Evolutionary conservation across 2,888 invertebrate species (phyloP).

Genomic region (Tipula lateralis): DNA sequence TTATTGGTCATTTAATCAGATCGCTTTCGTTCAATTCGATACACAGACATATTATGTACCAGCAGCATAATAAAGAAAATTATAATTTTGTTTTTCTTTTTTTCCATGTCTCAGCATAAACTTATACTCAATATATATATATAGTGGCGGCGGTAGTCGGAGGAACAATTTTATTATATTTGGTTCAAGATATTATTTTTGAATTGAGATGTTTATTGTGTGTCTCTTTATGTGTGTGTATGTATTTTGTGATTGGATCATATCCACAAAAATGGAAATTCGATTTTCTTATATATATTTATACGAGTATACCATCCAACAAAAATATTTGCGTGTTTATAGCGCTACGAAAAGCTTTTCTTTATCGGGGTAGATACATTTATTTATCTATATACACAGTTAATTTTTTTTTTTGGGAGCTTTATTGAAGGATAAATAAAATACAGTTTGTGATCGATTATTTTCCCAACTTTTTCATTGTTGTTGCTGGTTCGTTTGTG

Average conservation of each 20-base stretch:
- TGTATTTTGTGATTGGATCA: neutral
- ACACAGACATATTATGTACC: neutral
- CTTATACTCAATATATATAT: no score
- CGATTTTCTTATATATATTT: neutral
- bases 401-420: neutral
- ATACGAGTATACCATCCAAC: no score
- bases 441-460: conserved; percentile 24
- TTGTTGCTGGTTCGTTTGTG: neutral
- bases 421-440: neutral
- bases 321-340: neutral
- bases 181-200: neutral
- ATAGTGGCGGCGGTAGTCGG: neutral
- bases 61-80: neutral
- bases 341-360: neutral
- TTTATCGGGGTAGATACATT: neutral
- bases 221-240: neutral
- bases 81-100: neutral
- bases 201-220: neutral
- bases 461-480: neutral
- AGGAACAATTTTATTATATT: neutral
- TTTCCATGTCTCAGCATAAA: neutral
- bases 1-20: conserved; percentile 19
- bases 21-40: neutral
- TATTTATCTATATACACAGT: neutral
- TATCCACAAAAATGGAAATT: neutral